Conservation (phyloP, 2,797 vertebrate genomes). For the Anguilla obscura region DNA sequence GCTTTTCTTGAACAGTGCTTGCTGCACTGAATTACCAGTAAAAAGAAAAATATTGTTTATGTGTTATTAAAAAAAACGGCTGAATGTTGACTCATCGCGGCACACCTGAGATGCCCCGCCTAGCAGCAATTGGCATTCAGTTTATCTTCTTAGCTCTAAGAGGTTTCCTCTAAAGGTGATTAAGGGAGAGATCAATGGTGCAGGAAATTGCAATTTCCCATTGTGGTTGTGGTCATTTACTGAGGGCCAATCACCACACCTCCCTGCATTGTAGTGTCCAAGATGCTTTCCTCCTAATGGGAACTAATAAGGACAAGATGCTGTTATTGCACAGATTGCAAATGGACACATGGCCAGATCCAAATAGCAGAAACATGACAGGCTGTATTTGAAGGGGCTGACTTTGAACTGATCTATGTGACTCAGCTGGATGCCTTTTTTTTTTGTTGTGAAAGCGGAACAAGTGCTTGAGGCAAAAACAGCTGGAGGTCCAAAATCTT, state of each 20-base stretch:
- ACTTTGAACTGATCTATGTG: neutral
- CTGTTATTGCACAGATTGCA: neutral
- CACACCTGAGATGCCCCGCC: neutral
- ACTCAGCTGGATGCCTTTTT: conserved; percentile 9
- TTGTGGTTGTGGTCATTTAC: conserved; percentile 22
- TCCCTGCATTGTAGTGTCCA: neutral
- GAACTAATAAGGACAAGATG: neutral
- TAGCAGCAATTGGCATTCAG: neutral
- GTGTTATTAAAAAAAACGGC: neutral
- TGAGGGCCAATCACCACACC: conserved; percentile 3
- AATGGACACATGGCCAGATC: neutral
- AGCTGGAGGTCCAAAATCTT: neutral
- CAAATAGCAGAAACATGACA: neutral
- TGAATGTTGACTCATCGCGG: neutral
- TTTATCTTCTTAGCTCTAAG: conserved; percentile 1
- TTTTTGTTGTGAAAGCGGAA: neutral
- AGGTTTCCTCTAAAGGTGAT: neutral
- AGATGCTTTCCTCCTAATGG: neutral
- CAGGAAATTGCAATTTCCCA: conserved; percentile 51
- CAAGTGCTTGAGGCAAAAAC: neutral
- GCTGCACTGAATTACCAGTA: neutral
- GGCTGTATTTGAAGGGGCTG: neutral
- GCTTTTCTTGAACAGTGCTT: too few species aligned
- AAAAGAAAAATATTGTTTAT: too few species aligned
- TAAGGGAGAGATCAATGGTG: conserved; percentile 45